A percentile compares a stretch with the other conserved stretches of the same genome.
phyloP scores from a whole-genome alignment of 2,888 invertebrate species.

The Cheilosia impressa region DNA sequence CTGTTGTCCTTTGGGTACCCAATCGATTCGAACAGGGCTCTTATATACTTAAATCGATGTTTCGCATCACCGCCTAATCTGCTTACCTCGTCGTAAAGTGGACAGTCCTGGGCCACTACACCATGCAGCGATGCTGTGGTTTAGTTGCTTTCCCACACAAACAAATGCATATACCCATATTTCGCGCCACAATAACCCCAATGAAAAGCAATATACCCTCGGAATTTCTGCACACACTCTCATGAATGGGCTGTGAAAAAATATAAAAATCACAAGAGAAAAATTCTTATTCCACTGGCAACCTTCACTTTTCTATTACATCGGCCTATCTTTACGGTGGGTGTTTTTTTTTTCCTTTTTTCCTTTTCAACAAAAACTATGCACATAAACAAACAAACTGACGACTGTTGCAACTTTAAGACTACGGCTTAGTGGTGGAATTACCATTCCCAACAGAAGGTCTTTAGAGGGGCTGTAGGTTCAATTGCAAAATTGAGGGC shows the following conservation, averaged over 20 bases:
- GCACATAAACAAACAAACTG: not conserved
- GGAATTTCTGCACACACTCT: not conserved
- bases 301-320: not conserved
- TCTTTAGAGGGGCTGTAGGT: not conserved
- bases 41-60: no score
- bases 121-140: no score
- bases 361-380: not conserved
- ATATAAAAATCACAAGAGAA: no score
- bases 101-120: no score
- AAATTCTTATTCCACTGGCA: not conserved
- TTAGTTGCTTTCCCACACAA: no score
- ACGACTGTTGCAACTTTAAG: not conserved
- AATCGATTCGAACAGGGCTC: no score
- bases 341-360: no score
- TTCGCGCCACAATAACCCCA: no score
- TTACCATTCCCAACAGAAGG: not conserved
- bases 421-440: not conserved
- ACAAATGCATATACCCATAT: no score
- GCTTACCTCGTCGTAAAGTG: no score
- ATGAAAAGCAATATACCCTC: not conserved
- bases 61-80: no score
- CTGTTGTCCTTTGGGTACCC: not conserved
- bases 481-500: not conserved
- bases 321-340: not conserved
- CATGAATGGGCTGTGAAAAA: not conserved